phyloP scores from a whole-genome alignment of 53 echinoderm and acorn worm species.

The Zoroaster sp. region DNA sequence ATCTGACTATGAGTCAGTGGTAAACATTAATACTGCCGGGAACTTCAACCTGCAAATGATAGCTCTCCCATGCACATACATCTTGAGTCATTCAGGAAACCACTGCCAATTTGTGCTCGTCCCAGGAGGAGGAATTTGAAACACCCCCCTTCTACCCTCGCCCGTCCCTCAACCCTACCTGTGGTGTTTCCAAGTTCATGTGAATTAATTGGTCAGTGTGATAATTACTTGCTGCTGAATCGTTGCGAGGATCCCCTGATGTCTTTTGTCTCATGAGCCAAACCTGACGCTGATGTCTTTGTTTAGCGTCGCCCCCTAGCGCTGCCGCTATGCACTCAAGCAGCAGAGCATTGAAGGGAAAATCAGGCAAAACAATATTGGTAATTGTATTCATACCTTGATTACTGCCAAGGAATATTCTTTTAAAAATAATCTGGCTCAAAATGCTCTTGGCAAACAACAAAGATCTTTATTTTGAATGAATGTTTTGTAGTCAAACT shows the following conservation, averaged over 20 bases:
- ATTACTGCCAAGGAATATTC: no score
- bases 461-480: no score
- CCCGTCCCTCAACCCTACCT: neutral
- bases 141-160: neutral
- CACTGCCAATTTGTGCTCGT: neutral
- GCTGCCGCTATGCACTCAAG: no score
- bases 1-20: slow-evolving; percentile 32
- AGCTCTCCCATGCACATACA: neutral
- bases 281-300: neutral
- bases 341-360: no score
- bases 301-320: neutral
- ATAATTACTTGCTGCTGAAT: neutral
- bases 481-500: neutral
- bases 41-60: neutral
- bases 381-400: no score
- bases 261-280: neutral
- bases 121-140: neutral
- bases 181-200: neutral
- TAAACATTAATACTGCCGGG: slow-evolving; percentile 20
- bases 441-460: no score
- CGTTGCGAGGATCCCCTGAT: neutral
- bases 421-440: no score
- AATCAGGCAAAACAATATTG: no score
- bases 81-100: slow-evolving; percentile 49
- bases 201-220: neutral